Percentiles rank a stretch among this genome's conserved stretches.
phyloP scores from a whole-genome alignment of 1,140 invertebrate genomes.

The Leptopilina clavipes region DNA sequence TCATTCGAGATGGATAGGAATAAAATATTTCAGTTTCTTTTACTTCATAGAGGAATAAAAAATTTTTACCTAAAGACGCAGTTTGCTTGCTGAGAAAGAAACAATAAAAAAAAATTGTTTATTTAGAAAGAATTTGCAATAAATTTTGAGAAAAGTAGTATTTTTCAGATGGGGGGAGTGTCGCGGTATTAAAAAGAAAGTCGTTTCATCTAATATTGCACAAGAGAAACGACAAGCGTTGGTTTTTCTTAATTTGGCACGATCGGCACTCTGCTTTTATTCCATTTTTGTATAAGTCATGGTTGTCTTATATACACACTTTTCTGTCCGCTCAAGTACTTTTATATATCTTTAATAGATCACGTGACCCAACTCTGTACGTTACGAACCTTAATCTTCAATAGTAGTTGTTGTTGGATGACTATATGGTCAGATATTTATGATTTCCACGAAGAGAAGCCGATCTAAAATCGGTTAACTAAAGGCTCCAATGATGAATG shows the following conservation, averaged over 20 bases:
- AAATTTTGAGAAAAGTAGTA: not conserved
- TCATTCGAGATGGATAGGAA: too few relatives aligned
- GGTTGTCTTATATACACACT: not conserved
- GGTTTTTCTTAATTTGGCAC: constrained; percentile 53
- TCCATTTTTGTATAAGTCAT: constrained; percentile 46
- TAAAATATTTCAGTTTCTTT: too few relatives aligned
- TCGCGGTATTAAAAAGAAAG: constrained; percentile 43
- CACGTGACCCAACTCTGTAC: not conserved
- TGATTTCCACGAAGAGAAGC: constrained; percentile 46
- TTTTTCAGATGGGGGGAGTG: too few relatives aligned
- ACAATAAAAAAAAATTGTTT: not conserved
- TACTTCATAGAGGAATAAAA: too few relatives aligned
- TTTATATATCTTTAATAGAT: constrained; percentile 4
- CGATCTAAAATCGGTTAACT: constrained; percentile 32
- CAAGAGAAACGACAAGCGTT: constrained; percentile 35
- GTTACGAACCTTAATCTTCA: not conserved
- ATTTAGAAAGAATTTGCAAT: too few relatives aligned
- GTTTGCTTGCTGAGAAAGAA: too few relatives aligned
- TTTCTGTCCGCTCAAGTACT: not conserved
- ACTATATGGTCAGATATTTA: constrained; percentile 41
- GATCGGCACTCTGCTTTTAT: constrained; percentile 46
- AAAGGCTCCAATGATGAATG: constrained; percentile 37
- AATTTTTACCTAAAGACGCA: too few relatives aligned
- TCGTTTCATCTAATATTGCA: constrained; percentile 42
- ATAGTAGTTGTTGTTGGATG: not conserved